These are phyloP conservation scores for Eospalax fontanierii DNA, from an alignment of 2,797 vertebrate species.

Conservation along the genomic window DNA sequence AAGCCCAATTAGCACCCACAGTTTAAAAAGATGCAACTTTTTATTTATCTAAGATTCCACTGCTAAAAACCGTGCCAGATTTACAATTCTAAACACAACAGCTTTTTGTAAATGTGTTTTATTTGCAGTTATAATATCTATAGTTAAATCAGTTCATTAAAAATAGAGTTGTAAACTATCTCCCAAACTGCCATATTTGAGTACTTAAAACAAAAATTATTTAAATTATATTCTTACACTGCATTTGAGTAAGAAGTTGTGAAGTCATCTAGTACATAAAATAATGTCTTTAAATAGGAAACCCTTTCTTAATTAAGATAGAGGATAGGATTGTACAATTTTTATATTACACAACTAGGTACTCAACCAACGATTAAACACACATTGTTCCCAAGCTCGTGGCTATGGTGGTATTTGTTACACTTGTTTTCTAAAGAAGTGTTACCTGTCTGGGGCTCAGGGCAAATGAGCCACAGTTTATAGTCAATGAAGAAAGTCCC, in stretches of 20 bases:
- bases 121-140: slow-evolving; percentile 84
- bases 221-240: slow-evolving; percentile 80
- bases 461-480: slow-evolving; percentile 57
- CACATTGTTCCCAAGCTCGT: slow-evolving; percentile 17
- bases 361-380: slow-evolving; percentile 50
- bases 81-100: slow-evolving; percentile 86
- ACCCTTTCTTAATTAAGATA: slow-evolving; percentile 66
- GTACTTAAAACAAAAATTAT: slow-evolving; percentile 80
- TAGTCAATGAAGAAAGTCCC: slow-evolving; percentile 38
- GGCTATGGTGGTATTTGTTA: slow-evolving; percentile 3
- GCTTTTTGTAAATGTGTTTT: slow-evolving; percentile 84
- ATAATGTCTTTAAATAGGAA: slow-evolving; percentile 73
- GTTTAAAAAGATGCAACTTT: slow-evolving; percentile 80
- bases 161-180: slow-evolving; percentile 84
- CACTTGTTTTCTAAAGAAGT: slow-evolving; percentile 9
- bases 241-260: slow-evolving; percentile 77
- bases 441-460: slow-evolving; percentile 12
- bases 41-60: slow-evolving; percentile 78
- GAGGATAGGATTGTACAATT: slow-evolving; percentile 55
- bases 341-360: slow-evolving; percentile 55
- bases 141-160: slow-evolving; percentile 85
- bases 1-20: slow-evolving; percentile 80
- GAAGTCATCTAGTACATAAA: slow-evolving; percentile 75
- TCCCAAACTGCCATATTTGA: slow-evolving; percentile 75
- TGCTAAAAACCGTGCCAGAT: slow-evolving; percentile 84